Conservation (phyloP, 37 sponge, comb jelly and placozoan genomes). For the Aplysina aerophoba region DNA sequence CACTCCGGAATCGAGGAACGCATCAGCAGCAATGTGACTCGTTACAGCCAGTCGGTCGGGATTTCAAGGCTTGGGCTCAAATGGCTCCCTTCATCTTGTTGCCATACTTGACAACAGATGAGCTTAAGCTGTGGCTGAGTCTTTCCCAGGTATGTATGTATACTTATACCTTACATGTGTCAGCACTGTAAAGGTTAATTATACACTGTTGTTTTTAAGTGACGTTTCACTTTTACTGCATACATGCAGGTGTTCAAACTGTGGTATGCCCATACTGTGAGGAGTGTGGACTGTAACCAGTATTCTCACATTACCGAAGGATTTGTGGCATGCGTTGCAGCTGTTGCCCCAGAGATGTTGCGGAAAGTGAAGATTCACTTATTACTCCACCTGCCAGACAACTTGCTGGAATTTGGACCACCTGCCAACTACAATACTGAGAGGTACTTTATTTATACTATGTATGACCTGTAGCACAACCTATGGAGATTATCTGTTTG, state of each 20-base stretch:
- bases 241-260: background rate
- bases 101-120: background rate
- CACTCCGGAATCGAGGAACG: conserved; percentile 39
- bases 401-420: conserved; percentile 51
- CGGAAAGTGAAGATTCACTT: conserved; percentile 43
- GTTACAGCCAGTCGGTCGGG: conserved; percentile 55
- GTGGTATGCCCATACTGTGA: background rate
- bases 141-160: background rate
- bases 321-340: conserved; percentile 29
- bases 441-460: conserved; percentile 32
- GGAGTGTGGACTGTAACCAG: background rate
- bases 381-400: conserved; percentile 41
- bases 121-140: conserved; percentile 9
- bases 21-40: conserved; percentile 28
- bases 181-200: background rate
- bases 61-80: conserved; percentile 49
- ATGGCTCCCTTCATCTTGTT: conserved; percentile 31
- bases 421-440: conserved; percentile 53
- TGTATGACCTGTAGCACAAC: conserved; percentile 11
- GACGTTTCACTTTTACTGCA: background rate
- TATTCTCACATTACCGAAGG: background rate
- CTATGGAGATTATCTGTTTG: background rate
- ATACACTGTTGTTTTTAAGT: background rate
- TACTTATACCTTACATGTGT: too few species aligned
- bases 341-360: conserved; percentile 4